Evolutionary conservation across 1,140 invertebrate genomes (phyloP).

Genomic region (Scaptomyza graminum): DNA sequence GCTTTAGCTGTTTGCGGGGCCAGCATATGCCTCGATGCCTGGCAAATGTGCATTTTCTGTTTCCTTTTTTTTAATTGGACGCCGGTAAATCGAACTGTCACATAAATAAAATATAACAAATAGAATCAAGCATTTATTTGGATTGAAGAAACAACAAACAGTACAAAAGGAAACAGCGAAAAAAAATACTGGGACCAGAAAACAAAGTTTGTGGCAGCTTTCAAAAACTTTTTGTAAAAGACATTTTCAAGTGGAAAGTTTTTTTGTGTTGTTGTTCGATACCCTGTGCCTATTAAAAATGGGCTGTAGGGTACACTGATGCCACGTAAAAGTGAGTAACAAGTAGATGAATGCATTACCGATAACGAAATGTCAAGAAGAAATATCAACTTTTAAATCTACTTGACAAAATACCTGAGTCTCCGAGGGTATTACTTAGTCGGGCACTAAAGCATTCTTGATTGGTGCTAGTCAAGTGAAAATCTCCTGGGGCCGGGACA

Average conservation of each 20-base stretch:
- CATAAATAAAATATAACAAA: constrained; percentile 49
- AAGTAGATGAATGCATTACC: no score
- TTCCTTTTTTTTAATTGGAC: constrained; percentile 55
- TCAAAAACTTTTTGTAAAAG: constrained; percentile 50
- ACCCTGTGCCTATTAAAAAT: no score
- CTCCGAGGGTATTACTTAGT: no score
- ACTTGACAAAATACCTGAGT: no score
- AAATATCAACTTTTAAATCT: no score
- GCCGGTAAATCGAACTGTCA: constrained; percentile 39
- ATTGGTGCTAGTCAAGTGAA: constrained; percentile 40
- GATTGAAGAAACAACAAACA: constrained; percentile 26
- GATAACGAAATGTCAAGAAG: no score
- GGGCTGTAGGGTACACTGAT: no score
- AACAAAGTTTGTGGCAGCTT: constrained; percentile 62
- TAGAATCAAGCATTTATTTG: constrained; percentile 35
- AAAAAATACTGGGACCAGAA: background rate
- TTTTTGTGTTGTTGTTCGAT: constrained; percentile 6
- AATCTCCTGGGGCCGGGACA: constrained; percentile 49
- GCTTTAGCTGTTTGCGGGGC: constrained; percentile 6
- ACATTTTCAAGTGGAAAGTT: constrained; percentile 78
- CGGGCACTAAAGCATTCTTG: no score
- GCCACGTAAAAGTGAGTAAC: no score
- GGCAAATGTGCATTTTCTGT: constrained; percentile 26
- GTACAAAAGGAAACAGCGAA: background rate
- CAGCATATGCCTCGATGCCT: constrained; percentile 54